These are phyloP conservation scores for Iselma pallidipennis DNA, from an alignment of 2,888 invertebrate genomes.

Conservation along the genomic window DNA sequence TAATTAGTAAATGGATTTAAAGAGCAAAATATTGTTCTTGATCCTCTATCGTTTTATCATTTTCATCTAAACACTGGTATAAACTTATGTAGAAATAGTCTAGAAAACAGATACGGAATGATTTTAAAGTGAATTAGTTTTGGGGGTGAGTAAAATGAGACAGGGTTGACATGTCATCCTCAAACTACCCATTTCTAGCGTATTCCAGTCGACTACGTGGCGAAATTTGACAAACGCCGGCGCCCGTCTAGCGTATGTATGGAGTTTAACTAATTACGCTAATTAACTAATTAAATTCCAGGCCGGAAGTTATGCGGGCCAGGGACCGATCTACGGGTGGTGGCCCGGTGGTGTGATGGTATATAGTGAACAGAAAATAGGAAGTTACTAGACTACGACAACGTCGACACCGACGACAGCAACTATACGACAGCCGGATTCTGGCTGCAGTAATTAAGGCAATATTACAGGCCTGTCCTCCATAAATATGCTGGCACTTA, in stretches of 20 bases:
- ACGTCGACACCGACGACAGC: no score
- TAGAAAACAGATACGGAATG: constrained; percentile 18
- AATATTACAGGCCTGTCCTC: constrained; percentile 40
- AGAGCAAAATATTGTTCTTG: constrained; percentile 21
- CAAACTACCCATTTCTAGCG: constrained; percentile 7
- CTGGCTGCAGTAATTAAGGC: constrained; percentile 45
- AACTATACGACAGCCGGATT: constrained; percentile 40
- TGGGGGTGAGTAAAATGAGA: not conserved
- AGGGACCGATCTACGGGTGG: constrained; percentile 24
- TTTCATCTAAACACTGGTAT: no score
- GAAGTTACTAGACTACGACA: constrained; percentile 11
- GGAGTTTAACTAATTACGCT: constrained; percentile 53
- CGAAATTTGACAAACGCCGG: constrained; percentile 25
- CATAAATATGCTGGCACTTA: constrained; percentile 32
- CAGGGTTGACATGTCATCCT: constrained; percentile 7
- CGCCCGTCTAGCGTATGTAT: constrained; percentile 35
- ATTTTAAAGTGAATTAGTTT: not conserved
- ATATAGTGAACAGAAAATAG: not conserved
- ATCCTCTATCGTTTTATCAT: constrained; percentile 3
- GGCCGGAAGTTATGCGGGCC: constrained; percentile 40
- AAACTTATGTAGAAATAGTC: constrained; percentile 13
- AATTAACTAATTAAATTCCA: constrained; percentile 55
- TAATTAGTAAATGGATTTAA: constrained; percentile 23
- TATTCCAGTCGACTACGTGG: not conserved
- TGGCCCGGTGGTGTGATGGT: no score